A percentile compares a stretch with the other conserved stretches of the same genome.
These are phyloP conservation scores for Helicolenus hilgendorfi DNA, from an alignment of 2,797 vertebrate species.

Conservation along the genomic window DNA sequence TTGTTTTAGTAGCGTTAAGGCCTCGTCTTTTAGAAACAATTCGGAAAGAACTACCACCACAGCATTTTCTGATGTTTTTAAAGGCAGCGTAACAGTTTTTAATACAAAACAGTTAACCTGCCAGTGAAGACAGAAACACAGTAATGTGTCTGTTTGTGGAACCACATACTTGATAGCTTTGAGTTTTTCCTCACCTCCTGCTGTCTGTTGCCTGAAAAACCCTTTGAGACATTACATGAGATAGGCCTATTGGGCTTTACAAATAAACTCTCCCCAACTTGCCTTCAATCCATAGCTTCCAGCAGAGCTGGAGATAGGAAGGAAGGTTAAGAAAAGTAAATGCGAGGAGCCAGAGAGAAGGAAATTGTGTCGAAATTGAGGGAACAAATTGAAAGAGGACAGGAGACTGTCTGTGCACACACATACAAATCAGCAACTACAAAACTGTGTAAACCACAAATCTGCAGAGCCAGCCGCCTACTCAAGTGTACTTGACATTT, in stretches of 20 bases:
- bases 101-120: background rate
- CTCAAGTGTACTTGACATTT: slow-evolving; percentile 34
- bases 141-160: background rate
- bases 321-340: background rate
- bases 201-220: background rate
- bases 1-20: too few relatives aligned
- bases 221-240: background rate
- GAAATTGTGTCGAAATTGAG: background rate
- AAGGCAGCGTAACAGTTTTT: background rate
- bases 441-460: background rate
- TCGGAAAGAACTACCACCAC: too few relatives aligned
- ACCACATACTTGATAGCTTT: background rate
- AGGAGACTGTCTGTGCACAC: background rate
- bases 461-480: slow-evolving; percentile 19
- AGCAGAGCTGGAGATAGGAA: background rate
- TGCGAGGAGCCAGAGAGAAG: background rate
- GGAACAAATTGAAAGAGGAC: background rate
- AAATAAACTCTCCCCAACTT: background rate
- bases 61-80: background rate
- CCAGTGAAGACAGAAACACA: background rate
- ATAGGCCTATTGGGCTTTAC: background rate
- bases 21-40: too few relatives aligned
- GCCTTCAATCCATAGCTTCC: background rate
- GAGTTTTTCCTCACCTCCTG: background rate
- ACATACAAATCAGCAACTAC: background rate